Conservation (phyloP, 1,140 invertebrate genomes). For the Meloidogyne floridensis region DNA sequence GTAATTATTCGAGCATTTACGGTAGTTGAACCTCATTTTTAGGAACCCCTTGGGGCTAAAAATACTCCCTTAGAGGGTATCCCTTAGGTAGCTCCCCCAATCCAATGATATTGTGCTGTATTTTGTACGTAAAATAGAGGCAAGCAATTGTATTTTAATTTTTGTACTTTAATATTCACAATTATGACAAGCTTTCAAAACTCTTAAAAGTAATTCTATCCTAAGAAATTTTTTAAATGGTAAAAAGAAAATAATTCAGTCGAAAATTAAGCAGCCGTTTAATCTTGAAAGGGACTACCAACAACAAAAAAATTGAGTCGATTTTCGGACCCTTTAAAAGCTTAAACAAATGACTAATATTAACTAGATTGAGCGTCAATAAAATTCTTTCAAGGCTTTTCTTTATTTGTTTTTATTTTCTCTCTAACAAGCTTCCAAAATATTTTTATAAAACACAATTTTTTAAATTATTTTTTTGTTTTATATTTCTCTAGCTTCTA, state of each 20-base stretch:
- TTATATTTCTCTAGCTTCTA: neutral
- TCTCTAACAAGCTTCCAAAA: neutral
- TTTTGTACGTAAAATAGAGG: too few relatives aligned
- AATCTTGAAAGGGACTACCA: neutral
- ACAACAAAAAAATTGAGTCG: neutral
- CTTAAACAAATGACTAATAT: neutral
- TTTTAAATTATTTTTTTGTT: neutral
- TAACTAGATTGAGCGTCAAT: neutral
- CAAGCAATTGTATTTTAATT: too few relatives aligned
- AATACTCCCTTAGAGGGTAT: too few relatives aligned
- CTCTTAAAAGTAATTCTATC: too few relatives aligned
- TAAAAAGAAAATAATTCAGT: neutral
- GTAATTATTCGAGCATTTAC: too few relatives aligned
- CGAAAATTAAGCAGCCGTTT: neutral
- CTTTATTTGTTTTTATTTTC: neutral
- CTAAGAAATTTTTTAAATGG: too few relatives aligned
- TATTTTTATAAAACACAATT: neutral
- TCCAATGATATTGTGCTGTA: too few relatives aligned
- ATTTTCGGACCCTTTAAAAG: conserved; percentile 2
- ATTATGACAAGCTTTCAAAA: too few relatives aligned
- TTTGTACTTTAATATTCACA: too few relatives aligned
- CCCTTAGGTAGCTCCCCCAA: too few relatives aligned
- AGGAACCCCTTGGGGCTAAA: too few relatives aligned
- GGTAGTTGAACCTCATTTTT: too few relatives aligned
- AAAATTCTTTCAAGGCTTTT: neutral